Evolutionary conservation across 2,797 vertebrate genomes (phyloP), one percentile per base, ranked within the genome.

Genomic region (Cygnus olor): DNA sequence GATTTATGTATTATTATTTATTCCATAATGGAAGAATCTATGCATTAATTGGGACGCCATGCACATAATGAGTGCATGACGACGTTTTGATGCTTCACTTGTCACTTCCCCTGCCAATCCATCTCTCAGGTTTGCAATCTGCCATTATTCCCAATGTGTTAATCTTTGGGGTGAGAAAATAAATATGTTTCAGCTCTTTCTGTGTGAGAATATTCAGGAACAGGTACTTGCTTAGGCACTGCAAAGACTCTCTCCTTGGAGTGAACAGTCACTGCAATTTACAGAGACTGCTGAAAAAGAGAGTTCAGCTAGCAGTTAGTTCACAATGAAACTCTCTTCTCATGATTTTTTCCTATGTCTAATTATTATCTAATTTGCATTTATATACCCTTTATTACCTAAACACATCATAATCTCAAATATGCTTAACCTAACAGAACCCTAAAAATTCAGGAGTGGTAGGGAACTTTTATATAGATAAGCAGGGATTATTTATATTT

Each of bases 31-130:
- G 36, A 28, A 65, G 36, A 64, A 28, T 36, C 66, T 77, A n/a
- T 2, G 6, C 40, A 42, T 80, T 83, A 89, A 92, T 27, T 92
- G 69, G 47, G 79, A 80, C 93, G 86, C 40, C 38, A 22, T 14
- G 69, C 45, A 40, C 47, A 40, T 38, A 82, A 87, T 45, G 58
- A 94, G 78, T 34, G 61, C 54, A 83, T 22, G 68, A 76, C 80
- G 84, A 85, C 44, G 80, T 93, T 94, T 63, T 78, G 94, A 80
- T 94, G 86, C 90, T 88, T 88, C 42, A 10, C 57, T 86, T 61
- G 27, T 40, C 83, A 87, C 90, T 45, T 89, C 64, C 79, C 68
- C 71, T 87, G 84, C 53, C 94, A 93, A 4, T 92, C 60, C 80
- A 63, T 53, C 60, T 90, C 71, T 60, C 69, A 57, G 18, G 22